Percentiles rank a stretch among this genome's conserved stretches.
Conservation (phyloP, 2,888 invertebrate species). For the Microplitis deprimator region DNA sequence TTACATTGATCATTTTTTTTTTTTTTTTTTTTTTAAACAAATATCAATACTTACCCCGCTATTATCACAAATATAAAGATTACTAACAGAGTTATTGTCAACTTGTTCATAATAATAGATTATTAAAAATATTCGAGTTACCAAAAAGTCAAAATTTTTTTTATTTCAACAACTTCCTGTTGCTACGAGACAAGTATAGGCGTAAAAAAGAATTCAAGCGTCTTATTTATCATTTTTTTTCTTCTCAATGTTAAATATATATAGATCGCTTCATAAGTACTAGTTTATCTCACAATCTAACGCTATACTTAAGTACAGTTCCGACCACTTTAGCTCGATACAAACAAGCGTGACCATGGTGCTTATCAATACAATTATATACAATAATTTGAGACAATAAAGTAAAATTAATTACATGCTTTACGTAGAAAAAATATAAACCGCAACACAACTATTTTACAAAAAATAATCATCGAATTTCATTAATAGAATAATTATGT, state of each 20-base stretch:
- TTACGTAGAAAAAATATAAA: neutral
- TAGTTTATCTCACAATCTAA: neutral
- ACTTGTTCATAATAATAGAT: neutral
- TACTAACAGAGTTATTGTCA: neutral
- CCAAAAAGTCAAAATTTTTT: neutral
- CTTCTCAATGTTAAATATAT: neutral
- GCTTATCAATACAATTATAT: neutral
- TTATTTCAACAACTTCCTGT: neutral
- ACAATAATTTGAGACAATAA: neutral
- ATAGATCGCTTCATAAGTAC: constrained; percentile 4
- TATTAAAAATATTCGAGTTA: neutral
- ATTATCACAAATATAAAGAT: neutral
- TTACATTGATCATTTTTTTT: neutral
- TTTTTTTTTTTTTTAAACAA: neutral
- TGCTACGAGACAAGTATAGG: neutral
- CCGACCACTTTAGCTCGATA: neutral
- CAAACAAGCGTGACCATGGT: neutral
- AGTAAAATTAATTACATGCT: neutral
- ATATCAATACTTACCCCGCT: neutral
- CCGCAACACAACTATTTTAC: no score
- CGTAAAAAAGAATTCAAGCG: neutral
- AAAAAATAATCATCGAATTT: no score
- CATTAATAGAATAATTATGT: no score
- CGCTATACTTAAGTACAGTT: neutral
- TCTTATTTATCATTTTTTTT: neutral